phyloP scores from a whole-genome alignment of 2,888 invertebrate species.

The Temnothorax rugatulus region DNA sequence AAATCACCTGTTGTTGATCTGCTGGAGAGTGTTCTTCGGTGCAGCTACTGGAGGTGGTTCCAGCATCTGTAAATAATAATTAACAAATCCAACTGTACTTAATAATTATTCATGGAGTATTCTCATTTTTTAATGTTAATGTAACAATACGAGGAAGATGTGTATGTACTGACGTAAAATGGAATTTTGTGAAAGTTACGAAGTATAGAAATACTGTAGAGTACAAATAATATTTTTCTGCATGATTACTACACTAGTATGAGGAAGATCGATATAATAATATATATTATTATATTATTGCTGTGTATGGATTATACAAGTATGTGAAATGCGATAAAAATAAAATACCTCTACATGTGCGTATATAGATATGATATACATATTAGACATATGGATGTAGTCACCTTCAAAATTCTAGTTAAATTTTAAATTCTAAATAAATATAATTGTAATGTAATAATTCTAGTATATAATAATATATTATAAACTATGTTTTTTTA shows the following conservation, averaged over 20 bases:
- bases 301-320: background rate
- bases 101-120: background rate
- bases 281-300: background rate
- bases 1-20: constrained; percentile 78
- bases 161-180: background rate
- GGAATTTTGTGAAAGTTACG: background rate
- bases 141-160: background rate
- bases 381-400: too few relatives aligned
- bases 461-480: background rate
- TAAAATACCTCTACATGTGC: background rate
- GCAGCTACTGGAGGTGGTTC: constrained; percentile 78
- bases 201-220: background rate
- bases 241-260: background rate
- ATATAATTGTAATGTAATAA: background rate
- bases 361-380: background rate
- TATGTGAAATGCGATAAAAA: background rate
- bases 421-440: background rate
- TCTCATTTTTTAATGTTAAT: background rate
- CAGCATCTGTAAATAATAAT: constrained; percentile 73
- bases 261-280: background rate
- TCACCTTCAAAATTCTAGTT: background rate
- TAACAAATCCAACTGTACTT: background rate
- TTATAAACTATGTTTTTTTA: too few relatives aligned
- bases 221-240: background rate
- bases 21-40: constrained; percentile 79